Conservation (phyloP, 2,888 invertebrate species). For the Arctia plantaginis region DNA sequence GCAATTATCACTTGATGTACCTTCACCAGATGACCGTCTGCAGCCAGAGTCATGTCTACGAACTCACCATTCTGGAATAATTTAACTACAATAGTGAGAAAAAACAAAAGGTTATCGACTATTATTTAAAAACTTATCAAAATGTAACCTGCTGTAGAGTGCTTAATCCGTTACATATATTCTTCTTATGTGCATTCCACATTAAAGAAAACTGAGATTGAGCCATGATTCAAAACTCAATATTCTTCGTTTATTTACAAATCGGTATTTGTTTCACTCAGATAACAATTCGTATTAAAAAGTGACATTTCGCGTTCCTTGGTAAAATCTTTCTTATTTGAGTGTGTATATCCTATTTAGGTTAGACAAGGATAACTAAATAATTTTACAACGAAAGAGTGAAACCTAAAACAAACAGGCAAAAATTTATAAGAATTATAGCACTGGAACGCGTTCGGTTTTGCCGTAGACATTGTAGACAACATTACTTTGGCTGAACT, state of each 20-base stretch:
- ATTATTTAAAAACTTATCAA: conserved; percentile 16
- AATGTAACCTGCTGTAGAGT: conserved; percentile 68
- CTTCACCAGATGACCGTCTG: conserved; percentile 80
- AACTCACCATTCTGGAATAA: conserved; percentile 77
- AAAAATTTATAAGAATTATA: not conserved
- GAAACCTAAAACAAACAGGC: not conserved
- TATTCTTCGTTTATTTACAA: conserved; percentile 5
- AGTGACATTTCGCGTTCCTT: conserved; percentile 3
- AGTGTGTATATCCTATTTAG: not conserved
- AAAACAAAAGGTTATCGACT: not conserved
- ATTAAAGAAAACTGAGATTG: conserved; percentile 67
- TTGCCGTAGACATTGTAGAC: too few relatives aligned
- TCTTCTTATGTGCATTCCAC: conserved; percentile 70
- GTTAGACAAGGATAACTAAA: not conserved
- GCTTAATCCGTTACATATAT: conserved; percentile 70
- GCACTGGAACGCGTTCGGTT: too few relatives aligned
- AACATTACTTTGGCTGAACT: too few relatives aligned
- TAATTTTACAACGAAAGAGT: not conserved
- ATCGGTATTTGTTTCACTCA: not conserved
- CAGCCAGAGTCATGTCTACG: conserved; percentile 83
- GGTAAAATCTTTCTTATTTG: not conserved
- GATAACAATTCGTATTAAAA: not conserved
- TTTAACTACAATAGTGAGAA: not conserved
- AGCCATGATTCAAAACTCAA: conserved; percentile 52
- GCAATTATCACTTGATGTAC: conserved; percentile 81